phyloP scores from a whole-genome alignment of 2,113 vertebrate genomes.

The Eudyptes chrysolophus region DNA sequence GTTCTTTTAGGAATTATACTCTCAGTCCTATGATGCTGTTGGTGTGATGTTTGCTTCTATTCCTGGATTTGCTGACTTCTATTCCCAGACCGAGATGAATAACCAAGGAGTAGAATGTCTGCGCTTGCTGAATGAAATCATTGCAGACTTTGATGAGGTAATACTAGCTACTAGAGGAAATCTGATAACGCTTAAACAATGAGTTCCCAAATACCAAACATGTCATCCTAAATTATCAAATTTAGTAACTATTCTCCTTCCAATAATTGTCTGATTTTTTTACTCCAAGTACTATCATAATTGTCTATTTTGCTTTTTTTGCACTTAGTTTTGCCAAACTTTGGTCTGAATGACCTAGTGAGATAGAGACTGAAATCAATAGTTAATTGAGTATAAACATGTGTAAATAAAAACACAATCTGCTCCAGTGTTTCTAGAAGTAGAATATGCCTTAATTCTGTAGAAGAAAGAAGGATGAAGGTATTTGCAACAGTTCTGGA shows the following conservation, averaged over 20 bases:
- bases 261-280: background rate
- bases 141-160: slow-evolving; percentile 98
- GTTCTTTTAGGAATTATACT: slow-evolving; percentile 89
- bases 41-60: slow-evolving; percentile 99
- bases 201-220: background rate
- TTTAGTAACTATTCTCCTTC: background rate
- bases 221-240: background rate
- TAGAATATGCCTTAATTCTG: background rate
- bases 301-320: background rate
- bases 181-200: background rate
- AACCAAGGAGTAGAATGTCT: slow-evolving; percentile 98
- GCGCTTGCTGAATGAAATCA: slow-evolving; percentile 95
- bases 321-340: background rate
- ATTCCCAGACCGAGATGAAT: slow-evolving; percentile 99
- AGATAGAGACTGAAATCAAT: background rate
- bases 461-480: background rate
- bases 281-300: background rate
- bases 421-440: background rate
- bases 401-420: background rate
- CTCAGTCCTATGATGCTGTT: slow-evolving; percentile 96
- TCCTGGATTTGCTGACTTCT: slow-evolving; percentile 97
- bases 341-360: background rate
- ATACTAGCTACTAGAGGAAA: background rate
- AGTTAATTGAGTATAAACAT: background rate
- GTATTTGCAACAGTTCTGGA: background rate